Evolutionary conservation across 1,140 invertebrate species (phyloP).

Genomic region (Eueides isabella): DNA sequence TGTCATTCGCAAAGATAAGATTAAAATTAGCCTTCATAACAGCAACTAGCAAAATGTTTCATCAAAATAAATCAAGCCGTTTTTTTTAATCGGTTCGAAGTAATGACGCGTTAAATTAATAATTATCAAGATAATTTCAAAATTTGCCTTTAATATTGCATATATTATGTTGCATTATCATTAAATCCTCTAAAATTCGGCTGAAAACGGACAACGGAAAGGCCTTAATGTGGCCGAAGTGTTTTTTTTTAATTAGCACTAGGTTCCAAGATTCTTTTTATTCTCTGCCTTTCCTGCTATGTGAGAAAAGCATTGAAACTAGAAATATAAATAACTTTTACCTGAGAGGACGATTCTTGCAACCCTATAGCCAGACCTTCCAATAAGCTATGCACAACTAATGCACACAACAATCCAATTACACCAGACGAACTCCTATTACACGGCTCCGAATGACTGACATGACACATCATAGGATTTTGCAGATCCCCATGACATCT

Average conservation of each 20-base stretch:
- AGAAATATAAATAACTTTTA: too few species aligned
- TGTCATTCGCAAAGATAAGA: neutral
- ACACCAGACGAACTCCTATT: constrained; percentile 81
- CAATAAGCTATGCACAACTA: constrained; percentile 90
- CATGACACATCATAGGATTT: constrained; percentile 84
- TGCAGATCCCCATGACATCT: constrained; percentile 69
- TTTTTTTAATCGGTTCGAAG: neutral
- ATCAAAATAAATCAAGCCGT: neutral
- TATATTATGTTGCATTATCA: too few species aligned
- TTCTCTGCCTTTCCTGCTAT: too few species aligned
- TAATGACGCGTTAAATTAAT: too few species aligned
- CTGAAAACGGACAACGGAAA: too few species aligned
- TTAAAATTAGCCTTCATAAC: neutral
- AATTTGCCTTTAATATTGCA: too few species aligned
- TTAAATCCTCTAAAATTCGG: too few species aligned
- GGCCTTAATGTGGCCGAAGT: too few species aligned
- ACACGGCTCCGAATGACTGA: constrained; percentile 84
- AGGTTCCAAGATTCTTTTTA: too few species aligned
- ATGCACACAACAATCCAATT: constrained; percentile 86
- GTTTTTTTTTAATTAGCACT: too few species aligned
- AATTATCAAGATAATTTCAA: too few species aligned
- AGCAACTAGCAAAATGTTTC: neutral
- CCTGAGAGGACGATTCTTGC: constrained; percentile 84
- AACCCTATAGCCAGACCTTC: constrained; percentile 93
- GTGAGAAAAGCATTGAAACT: too few species aligned